Conservation (phyloP, 2,113 vertebrate genomes). For the Pelecanoides urinatrix region DNA sequence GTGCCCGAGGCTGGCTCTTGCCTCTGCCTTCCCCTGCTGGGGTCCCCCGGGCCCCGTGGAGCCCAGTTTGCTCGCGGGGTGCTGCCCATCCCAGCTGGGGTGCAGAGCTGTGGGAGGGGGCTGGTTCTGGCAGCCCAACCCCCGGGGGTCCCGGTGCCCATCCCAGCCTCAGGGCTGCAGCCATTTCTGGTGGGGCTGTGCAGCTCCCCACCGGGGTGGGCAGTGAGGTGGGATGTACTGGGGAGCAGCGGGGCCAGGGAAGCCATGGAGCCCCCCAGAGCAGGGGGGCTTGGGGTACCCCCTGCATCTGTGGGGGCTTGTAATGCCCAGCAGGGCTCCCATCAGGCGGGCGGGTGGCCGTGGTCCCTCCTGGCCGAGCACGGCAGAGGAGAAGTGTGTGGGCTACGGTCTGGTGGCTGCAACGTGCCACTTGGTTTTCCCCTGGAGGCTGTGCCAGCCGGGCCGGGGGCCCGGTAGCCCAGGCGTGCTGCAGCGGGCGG, state of each 20-base stretch:
- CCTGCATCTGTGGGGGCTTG: too few species aligned
- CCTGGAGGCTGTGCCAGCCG: background rate
- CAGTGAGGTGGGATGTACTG: background rate
- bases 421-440: background rate
- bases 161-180: background rate
- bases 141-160: fast-evolving
- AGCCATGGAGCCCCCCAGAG: background rate
- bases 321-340: background rate
- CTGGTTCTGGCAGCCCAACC: background rate
- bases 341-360: fast-evolving
- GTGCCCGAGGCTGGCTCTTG: background rate
- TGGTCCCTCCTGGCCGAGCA: background rate
- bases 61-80: fast-evolving
- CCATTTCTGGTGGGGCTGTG: fast-evolving
- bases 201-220: background rate
- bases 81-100: background rate
- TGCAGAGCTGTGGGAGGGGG: background rate
- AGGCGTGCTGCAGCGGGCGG: background rate
- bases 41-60: background rate
- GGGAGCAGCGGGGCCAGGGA: background rate
- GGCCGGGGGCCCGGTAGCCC: background rate
- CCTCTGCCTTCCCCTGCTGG: background rate
- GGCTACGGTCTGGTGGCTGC: background rate
- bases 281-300: background rate
- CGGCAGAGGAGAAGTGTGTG: background rate